phyloP scores from a whole-genome alignment of 2,888 invertebrate species.

The Drosophila seclusa region DNA sequence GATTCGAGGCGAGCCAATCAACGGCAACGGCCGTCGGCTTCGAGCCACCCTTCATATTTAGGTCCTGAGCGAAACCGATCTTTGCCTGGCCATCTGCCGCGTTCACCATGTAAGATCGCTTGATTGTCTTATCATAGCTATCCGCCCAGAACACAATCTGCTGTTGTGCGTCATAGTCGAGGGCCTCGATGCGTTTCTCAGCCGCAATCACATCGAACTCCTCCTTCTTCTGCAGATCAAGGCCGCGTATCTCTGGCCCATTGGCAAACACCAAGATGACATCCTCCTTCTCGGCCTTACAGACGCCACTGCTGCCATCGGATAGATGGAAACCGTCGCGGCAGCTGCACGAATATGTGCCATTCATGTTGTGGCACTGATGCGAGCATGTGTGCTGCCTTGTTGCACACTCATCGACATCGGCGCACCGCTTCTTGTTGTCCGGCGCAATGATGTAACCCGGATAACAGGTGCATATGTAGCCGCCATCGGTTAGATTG shows the following conservation, averaged over 20 bases:
- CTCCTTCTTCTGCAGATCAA: constrained; percentile 88
- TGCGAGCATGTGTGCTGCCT: constrained; percentile 97
- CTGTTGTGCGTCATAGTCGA: constrained; percentile 94
- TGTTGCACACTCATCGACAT: constrained; percentile 94
- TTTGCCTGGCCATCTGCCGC: constrained; percentile 91
- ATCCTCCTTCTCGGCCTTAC: constrained; percentile 89
- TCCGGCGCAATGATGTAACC: constrained; percentile 93
- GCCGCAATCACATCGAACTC: constrained; percentile 91
- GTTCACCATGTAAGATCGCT: constrained; percentile 95
- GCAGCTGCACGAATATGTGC: constrained; percentile 94
- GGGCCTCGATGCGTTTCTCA: constrained; percentile 95
- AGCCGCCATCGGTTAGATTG: constrained; percentile 92
- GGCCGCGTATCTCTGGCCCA: constrained; percentile 94
- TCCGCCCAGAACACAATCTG: constrained; percentile 98
- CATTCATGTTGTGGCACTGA: constrained; percentile 95
- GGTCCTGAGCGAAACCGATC: constrained; percentile 93
- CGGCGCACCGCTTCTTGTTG: constrained; percentile 93
- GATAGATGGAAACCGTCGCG: constrained; percentile 91
- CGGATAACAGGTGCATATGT: constrained; percentile 95
- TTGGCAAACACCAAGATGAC: constrained; percentile 91
- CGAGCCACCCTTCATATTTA: constrained; percentile 92
- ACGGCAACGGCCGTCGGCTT: constrained; percentile 96
- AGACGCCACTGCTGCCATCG: constrained; percentile 92
- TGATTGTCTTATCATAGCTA: constrained; percentile 94
- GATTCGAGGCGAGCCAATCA: constrained; percentile 96